Conservation (phyloP, 2,113 vertebrate genomes). For the Myrmophylax atrothorax region DNA sequence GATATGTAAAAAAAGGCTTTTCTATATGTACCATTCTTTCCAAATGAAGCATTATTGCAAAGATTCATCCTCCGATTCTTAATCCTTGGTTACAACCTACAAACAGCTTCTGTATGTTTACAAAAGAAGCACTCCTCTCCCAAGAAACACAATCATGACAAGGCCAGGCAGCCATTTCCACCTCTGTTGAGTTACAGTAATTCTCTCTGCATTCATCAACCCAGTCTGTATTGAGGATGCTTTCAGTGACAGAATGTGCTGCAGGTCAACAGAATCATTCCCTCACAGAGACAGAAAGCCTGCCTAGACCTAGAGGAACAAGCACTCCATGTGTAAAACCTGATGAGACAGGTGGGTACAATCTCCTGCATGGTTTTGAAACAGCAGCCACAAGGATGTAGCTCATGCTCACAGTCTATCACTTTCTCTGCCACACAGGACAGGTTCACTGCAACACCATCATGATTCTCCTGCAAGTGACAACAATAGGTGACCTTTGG, state of each 20-base stretch:
- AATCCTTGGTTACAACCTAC: conserved; percentile 9
- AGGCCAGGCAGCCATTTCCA: background rate
- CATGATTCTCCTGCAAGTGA: fast-evolving
- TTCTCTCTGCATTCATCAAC: background rate
- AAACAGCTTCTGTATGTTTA: conserved; percentile 26
- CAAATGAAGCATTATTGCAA: background rate
- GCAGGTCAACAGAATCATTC: background rate
- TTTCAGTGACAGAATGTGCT: background rate
- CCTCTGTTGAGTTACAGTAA: background rate
- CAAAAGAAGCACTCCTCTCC: background rate
- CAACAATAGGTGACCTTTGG: background rate
- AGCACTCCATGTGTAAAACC: background rate
- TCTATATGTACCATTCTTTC: background rate
- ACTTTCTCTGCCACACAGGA: background rate
- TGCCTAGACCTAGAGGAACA: background rate
- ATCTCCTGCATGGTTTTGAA: background rate
- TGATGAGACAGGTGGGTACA: background rate
- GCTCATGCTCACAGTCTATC: fast-evolving
- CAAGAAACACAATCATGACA: background rate
- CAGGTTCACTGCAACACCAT: no score
- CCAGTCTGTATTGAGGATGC: background rate
- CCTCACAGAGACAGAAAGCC: background rate
- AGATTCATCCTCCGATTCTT: background rate
- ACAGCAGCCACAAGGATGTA: fast-evolving
- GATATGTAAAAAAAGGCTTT: background rate